Evolutionary conservation across 2,888 invertebrate species (phyloP).

Genomic region (Lottia scabra): DNA sequence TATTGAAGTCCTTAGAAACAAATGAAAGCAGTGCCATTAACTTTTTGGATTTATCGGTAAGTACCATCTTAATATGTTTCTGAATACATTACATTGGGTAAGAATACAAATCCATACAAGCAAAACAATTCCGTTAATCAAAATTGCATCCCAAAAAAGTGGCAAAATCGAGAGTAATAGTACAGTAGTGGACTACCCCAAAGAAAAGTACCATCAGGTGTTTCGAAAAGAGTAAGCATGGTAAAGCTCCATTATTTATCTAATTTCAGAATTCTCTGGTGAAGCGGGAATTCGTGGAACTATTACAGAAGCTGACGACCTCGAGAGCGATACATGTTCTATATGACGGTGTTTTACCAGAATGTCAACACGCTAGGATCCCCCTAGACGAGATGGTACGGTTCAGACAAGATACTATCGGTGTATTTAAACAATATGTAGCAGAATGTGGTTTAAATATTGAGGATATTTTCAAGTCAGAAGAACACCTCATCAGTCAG

Average conservation of each 20-base stretch:
- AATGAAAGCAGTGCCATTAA: slow-evolving; percentile 52
- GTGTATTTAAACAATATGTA: slow-evolving; percentile 38
- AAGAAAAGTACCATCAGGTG: too few species aligned
- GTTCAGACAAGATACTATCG: slow-evolving; percentile 45
- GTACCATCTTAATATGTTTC: slow-evolving; percentile 18
- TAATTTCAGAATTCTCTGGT: slow-evolving; percentile 46
- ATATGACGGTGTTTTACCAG: slow-evolving; percentile 47
- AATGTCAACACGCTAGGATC: slow-evolving; percentile 41
- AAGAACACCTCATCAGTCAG: background rate
- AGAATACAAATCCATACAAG: too few species aligned
- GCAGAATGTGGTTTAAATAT: background rate
- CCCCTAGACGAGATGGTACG: slow-evolving; percentile 40
- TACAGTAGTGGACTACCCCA: too few species aligned
- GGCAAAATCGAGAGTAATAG: too few species aligned
- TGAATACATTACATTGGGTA: too few species aligned
- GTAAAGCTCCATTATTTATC: background rate
- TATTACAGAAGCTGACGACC: slow-evolving; percentile 36
- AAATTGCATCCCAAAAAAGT: too few species aligned
- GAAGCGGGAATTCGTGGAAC: slow-evolving; percentile 44
- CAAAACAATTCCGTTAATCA: too few species aligned
- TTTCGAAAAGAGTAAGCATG: too few species aligned
- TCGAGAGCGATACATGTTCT: slow-evolving; percentile 37
- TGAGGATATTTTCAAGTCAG: background rate
- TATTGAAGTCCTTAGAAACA: slow-evolving; percentile 47
- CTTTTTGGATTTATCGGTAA: slow-evolving; percentile 51